Base-by-base conservation (phyloP, 2,797 vertebrate genomes). In the Rhabdomys pumilio region DNA sequence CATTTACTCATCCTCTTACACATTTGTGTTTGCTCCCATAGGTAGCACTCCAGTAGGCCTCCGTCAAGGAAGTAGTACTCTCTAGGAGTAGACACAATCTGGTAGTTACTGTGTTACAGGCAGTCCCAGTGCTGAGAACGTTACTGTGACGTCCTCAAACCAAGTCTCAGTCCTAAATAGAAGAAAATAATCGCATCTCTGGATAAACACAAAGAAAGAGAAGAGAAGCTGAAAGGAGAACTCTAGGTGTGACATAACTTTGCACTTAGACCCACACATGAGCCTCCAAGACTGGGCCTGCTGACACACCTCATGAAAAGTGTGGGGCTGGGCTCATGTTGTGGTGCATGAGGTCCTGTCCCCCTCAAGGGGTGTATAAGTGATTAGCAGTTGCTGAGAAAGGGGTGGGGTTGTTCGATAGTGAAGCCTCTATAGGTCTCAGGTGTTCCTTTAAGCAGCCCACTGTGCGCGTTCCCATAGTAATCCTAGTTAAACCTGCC, bases 351-450 rank as follows among this genome's bases (percentile, higher is more conserved):
- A 20, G 57, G 24, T 41, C 55, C 55, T 3, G 4, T 20, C 6
- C 6, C 22, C 19, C 38, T 19, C 9, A 6, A 84, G 3, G 3
- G 5, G 3, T 4, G 31, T 6, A 4, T 22, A 50, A 22, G 15
- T 50, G 81, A n/a, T 41, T 83, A 9, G 6, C 26, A 65, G 2
- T 47, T 50, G 29, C 61, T 65, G 44, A 41, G 29, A n/a, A 34
- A 6, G 41, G 61, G 15, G 17, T 12, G 7, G 15, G n/a, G 24
- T 34, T 20, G 41, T 13, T 22, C 10, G 2, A 12, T 12, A 41
- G 41, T 31, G 2, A 47, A 34, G 41, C 26, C 55, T 50, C 41
- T 65, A 19, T 34, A 31, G 29, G 24, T 34, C 10, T 11, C 2
- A 2, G 1, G 12, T 65, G 59, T 20, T 31, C 81, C 59, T 85